These are phyloP conservation scores for Hystrix cristata DNA, from an alignment of 2,113 vertebrate species.

Conservation along the genomic window DNA sequence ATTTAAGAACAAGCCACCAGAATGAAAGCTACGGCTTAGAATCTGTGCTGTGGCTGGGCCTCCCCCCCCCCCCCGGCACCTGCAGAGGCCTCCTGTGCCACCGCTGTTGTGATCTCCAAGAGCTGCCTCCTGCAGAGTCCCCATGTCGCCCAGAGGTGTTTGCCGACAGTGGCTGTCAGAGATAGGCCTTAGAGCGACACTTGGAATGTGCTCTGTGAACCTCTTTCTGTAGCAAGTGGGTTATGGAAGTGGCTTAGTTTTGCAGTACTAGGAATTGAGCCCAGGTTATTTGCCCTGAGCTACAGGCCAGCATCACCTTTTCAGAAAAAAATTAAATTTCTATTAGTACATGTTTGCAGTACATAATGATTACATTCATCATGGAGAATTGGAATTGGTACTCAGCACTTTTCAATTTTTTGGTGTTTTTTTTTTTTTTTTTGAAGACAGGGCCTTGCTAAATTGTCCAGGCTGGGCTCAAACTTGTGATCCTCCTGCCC, in stretches of 20 bases:
- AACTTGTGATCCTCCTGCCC: background rate
- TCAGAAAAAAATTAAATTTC: background rate
- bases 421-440: no score
- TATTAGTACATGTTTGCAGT: background rate
- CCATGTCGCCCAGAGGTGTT: background rate
- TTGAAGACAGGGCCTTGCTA: background rate
- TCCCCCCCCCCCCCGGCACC: accelerated
- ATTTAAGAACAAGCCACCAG: background rate
- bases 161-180: background rate
- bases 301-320: background rate
- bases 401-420: background rate
- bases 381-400: background rate
- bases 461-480: background rate
- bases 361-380: background rate
- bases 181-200: background rate
- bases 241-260: background rate
- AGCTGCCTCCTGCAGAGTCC: background rate
- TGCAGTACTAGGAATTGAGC: background rate
- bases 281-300: no score
- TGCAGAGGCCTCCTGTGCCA: background rate
- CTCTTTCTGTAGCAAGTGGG: background rate
- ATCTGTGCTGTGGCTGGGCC: background rate
- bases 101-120: accelerated
- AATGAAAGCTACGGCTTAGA: background rate
- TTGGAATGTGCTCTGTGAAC: background rate